Base-by-base conservation (phyloP, 92 coral and sea anemone genomes). In the Virgularia gustaviana region DNA sequence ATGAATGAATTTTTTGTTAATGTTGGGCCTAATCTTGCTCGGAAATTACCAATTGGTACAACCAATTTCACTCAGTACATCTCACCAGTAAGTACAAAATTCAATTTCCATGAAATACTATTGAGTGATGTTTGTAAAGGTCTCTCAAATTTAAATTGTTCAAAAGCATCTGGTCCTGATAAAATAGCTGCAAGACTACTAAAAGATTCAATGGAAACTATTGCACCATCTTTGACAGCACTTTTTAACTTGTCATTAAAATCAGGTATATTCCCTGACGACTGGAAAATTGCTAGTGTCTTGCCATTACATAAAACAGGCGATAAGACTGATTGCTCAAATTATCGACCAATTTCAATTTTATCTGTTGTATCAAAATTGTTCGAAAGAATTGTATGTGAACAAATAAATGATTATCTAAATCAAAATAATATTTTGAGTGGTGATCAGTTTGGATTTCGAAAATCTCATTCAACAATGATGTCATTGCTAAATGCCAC, bases 281-380 rank as follows among this genome's bases (percentile, higher is more conserved):
- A 34, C 16, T 22, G 36, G 42, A 64, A 64, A 24, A 32, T 19
- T 37, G 72, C 55, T 16, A 32, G 8, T 39, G 72, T 64, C 19
- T 22, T 7, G 1, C 72, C 53, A 37, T 18, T 64, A 36, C 29
- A 57, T 57, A 57, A 57, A 30, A 41, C 36, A 30, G 72, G 43
- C 16, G 54, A 64, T 39, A n/a, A 29, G 20, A 16, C 45, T 29
- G 25, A 29, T 29, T 15, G 9, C 38, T 9, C 1, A n/a, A 62
- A 62, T 62, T 62, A 62, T 36, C 35, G 47, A 36, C 47, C 70
- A 13, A 62, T 64, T 39, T 64, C 72, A 37, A 20, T 64, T 6
- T 38, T 64, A 22, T 23, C 55, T 32, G 23, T 42, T 18, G 11
- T 64, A 8, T 36, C 72, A 5, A 64, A 64, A 39, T 13, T 64